Evolutionary conservation across 2,113 vertebrate genomes (phyloP), one percentile per base, ranked within the genome.

Genomic region (Lasiurus borealis): DNA sequence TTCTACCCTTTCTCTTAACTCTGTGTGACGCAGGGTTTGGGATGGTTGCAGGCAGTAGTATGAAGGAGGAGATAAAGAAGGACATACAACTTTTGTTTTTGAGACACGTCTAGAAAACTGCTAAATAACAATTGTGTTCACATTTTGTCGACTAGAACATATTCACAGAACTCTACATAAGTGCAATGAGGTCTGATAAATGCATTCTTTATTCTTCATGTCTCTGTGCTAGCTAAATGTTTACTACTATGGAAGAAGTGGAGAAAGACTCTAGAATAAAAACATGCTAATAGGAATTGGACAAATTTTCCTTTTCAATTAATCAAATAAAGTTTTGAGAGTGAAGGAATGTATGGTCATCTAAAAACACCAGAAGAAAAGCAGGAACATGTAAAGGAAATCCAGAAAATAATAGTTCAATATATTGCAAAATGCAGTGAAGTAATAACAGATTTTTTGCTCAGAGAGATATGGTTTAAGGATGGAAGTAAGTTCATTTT

Each of bases 101-200:
- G 8, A 76, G 34, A 62, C 84, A 5, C 3, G 18, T 46, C 16
- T 68, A 92, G n/a, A 68, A 76, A 94, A 80, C 2, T 62, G 3
- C 21, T 72, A 25, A 95, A 12, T 54, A 48, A 59, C 9, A 76
- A 40, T 52, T 86, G 82, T 52, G 59, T 87, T 87, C 84, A 57
- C 23, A 40, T 86, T 59, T 71, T 27, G 27, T 62, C 11, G 59
- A 62, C 59, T 3, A 12, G 23, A 27, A 69, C 9, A 54, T 27
- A 69, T 25, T 59, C 59, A 29, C 3, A 19, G 68, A 40, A 19
- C 27, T 76, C 15, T 44, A 15, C 0, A 31, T 18, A 31, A 29
- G 21, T 91, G 6, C 34, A 21, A 68, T 10, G 2, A 6, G 48
- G 23, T 48, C 13, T 94, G 29, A 8, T 31, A 86, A 89, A 68